Evolutionary conservation across 2,888 invertebrate genomes (phyloP), one percentile per base, ranked within the genome.

Genomic region (Clepsis dumicolana): DNA sequence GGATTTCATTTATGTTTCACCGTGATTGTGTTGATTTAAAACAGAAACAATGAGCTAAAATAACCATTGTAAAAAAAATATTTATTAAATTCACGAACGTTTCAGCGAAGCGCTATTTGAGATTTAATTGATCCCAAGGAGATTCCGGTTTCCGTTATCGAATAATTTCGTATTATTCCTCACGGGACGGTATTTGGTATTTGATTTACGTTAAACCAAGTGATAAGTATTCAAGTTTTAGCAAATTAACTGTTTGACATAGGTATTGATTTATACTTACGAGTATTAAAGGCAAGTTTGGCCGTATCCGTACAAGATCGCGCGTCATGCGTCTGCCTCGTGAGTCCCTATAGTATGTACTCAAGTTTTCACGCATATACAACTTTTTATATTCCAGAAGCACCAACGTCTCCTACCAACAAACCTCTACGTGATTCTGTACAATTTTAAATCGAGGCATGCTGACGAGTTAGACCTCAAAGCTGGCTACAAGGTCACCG

Each of bases 361-460:
- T n/a, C n/a, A 38, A 44, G 16, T 44, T 44, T 18, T 44, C 44
- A 18, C 16, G 8, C 18, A 44, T 44, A 5, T 18, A 16, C 8
- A 18, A 41, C 29, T 21, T 29, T 27, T 12, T 65, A 69, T 70
- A 71, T 83, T 88, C 60, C 94, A 97, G 97, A 97, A 97, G 91
- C 96, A 97, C 65, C 97, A 97, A 87, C 95, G 97, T 59, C 94
- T 98, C 52, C 94, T 98, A 70, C 98, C 98, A 25, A 98, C 98
- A 70, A 98, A 98, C 85, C 94, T 98, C 38, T 99, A 98, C 91
- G 98, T 99, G 70, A 98, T 98, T 59, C 94, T 99, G 52, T 99
- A 98, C 94, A 98, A 98, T 93, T 99, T 99, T 90, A 97, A 98
- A 83, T 97, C 98, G 0, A 95, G 98, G 68, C 98, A 98, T 89